Base-by-base conservation (phyloP, 2,797 vertebrate species). In the Cryptoblepharus egeriae region DNA sequence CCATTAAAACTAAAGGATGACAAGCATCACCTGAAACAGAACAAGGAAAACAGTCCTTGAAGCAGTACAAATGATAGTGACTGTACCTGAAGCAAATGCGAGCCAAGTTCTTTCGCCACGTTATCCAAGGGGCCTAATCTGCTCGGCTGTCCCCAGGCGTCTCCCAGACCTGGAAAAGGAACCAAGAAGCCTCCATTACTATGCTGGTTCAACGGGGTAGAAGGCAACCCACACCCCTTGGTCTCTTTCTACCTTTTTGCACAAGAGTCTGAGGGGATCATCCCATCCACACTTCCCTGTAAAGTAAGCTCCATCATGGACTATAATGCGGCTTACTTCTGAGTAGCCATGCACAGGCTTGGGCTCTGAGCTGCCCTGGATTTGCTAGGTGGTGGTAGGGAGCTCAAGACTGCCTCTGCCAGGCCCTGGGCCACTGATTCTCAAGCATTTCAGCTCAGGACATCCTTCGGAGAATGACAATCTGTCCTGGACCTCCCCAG, bases 51-150 rank as follows among this genome's bases (percentile, higher is more conserved):
- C 3, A 26, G 45, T 10, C 4, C 8, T 39, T 65, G 20, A 82
- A 76, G 39, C 9, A 61, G 22, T 26, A 57, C 0, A 18, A 18
- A 64, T 64, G 2, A 18, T 65, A 68, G 18, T 49, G 42, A 61
- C 79, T 0, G 65, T 94, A 99, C 98, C 95, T 99, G 98, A 81
- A 99, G 95, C 89, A 99, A 91, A 90, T 99, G 98, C 0, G 98
- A 98, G 76, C 98, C 98, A 55, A 99, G 96, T 89, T 99, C 98
- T 93, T 97, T 98, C 49, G 97, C 97, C 91, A 97, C 94, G 80
- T 95, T 96, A 91, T 99, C 97, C 95, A 98, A 90, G 78, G 97
- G 95, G 88, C 96, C 97, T 49, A 95, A 82, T 63, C 95, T 93
- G 63, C 95, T 88, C 0, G 97, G 93, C 88, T 97, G 97, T n/a